Evolutionary conservation across 1,140 invertebrate species (phyloP), one percentile per base, ranked within the genome.

Genomic region (Holotrichia oblita): DNA sequence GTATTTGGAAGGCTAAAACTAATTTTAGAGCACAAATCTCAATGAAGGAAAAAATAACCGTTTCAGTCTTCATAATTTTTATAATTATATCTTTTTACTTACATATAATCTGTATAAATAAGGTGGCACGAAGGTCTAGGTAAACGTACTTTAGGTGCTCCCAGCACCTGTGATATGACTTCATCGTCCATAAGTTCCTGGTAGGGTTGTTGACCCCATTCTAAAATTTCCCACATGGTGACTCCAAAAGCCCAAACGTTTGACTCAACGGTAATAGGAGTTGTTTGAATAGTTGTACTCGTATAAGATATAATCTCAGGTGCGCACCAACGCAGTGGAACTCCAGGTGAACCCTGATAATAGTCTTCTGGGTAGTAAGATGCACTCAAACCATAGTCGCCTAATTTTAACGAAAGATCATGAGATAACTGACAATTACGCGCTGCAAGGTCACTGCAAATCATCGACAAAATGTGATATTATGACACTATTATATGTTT

Each of bases 201-300:
- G 84, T 94, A 95, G 0, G 94, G 94, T 80, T 92, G 87, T 48
- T 91, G 88, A 17, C 94, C 94, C 89, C 94, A 94, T 80, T 91
- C 91, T 48, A 90, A 90, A 44, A 95, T 90, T 86, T 96, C 94
- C 94, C 94, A 96, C 40, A 95, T 85, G 22, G 94, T 84, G 48
- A 95, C 91, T 6, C 93, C 95, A 84, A 96, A 93, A 80, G 93
- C 94, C 96, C 96, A 97, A 83, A 97, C 92, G 85, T 97, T 95
- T 6, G 92, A 91, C 79, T 90, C 89, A 73, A 89, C 87, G 22
- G 92, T 92, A 14, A 91, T 89, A 88, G 90, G 78, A 59, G 78
- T 89, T 0, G 93, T 91, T 85, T 93, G 91, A 77, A 94, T 93
- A 0, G 91, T 92, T 4, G 91, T 92, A 42, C 91, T 89, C 7